Base-by-base conservation (phyloP, 2,113 vertebrate species). In the Odocoileus hemionus region DNA sequence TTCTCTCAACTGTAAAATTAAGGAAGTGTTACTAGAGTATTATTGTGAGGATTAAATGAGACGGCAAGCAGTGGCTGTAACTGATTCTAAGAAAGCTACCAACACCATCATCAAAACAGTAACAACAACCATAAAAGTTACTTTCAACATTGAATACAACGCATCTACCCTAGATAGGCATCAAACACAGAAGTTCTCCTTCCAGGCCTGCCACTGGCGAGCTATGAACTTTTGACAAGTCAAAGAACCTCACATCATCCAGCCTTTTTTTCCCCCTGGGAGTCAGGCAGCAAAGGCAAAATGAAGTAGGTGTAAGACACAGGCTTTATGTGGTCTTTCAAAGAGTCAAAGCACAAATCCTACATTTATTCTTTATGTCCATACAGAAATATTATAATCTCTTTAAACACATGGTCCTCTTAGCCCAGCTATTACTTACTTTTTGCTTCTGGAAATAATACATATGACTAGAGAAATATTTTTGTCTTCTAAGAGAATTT, bases 391-490 rank as follows among this genome's bases (percentile, higher is more conserved):
- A 70, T 39, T 78, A 83, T 7, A 79, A 88, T 64, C 30, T 76
- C 33, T 58, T 67, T 91, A 55, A 86, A 95, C 19, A 60, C 5
- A 7, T 86, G 36, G 8, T 43, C 13, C 10, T 93, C 82, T 83
- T 86, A 36, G 12, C 43, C 1, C 80, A 60, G 26, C 6, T 89
- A 91, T 91, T 95, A 87, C 79, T 89, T 60, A 60, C n/a, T 67
- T 80, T 70, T 94, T 80, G 52, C 57, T 97, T 94, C 36, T 89
- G 13, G 80, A 90, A 86, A 83, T 47, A 89, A 86, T 70, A 60
- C 16, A 87, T 36, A 17, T 64, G 23, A 39, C 79, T 8, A 70
- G 23, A 86, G 28, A 93, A 95, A 85, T 60, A 88, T 33, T 78
- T 97, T 82, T 86, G 52, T 60, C 86, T 21, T 91, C 39, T n/a